These are phyloP conservation scores for Semnornis frantzii DNA, from an alignment of 2,113 vertebrate genomes.

Conservation along the genomic window DNA sequence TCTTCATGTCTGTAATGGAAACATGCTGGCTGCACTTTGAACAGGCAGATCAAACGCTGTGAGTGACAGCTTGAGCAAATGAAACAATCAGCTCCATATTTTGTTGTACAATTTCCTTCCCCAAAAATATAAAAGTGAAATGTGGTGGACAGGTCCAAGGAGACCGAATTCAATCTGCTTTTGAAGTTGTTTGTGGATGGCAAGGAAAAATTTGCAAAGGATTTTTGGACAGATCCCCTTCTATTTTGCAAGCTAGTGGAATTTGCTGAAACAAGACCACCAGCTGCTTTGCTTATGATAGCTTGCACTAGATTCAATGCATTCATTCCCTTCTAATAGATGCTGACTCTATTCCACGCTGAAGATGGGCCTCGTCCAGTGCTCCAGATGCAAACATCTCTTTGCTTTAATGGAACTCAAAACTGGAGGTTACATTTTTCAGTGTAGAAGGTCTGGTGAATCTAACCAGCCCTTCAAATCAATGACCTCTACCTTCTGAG, in stretches of 20 bases:
- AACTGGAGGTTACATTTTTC: background rate
- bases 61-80: slow-evolving; percentile 28
- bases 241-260: slow-evolving; percentile 39
- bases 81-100: slow-evolving; percentile 43
- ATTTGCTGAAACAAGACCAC: slow-evolving; percentile 44
- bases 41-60: background rate
- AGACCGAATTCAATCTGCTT: slow-evolving; percentile 30
- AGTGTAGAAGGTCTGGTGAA: background rate
- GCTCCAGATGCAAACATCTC: background rate
- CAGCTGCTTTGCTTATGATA: slow-evolving; percentile 13
- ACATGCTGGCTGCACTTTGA: slow-evolving; percentile 11
- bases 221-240: slow-evolving; percentile 26
- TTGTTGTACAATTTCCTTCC: background rate
- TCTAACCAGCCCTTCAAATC: background rate
- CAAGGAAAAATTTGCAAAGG: background rate
- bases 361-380: background rate
- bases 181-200: slow-evolving; percentile 47
- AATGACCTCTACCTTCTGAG: background rate
- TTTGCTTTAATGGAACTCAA: background rate
- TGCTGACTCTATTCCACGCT: background rate
- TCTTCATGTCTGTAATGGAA: background rate
- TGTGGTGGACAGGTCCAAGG: slow-evolving; percentile 28
- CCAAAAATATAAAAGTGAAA: slow-evolving; percentile 30
- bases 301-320: background rate
- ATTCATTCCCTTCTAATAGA: background rate